Conservation (phyloP, 2,113 vertebrate genomes). For the Archilochus colubris region DNA sequence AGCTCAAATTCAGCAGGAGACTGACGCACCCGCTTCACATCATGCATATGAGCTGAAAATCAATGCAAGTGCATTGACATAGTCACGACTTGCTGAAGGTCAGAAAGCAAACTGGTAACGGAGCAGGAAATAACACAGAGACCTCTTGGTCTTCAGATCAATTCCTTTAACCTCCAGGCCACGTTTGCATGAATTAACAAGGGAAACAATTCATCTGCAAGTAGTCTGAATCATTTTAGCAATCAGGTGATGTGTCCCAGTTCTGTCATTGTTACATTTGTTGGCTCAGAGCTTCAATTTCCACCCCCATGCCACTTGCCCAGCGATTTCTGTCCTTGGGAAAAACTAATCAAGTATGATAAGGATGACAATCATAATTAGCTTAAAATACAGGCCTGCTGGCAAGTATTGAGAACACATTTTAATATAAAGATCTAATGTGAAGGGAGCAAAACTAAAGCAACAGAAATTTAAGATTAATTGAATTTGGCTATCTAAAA, state of each 20-base stretch:
- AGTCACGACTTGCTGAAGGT: conserved; percentile 14
- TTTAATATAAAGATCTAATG: background rate
- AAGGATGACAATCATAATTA: conserved; percentile 50
- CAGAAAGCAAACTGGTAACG: background rate
- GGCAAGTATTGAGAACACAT: background rate
- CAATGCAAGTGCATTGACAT: background rate
- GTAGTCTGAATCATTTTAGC: conserved; percentile 29
- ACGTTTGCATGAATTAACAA: background rate
- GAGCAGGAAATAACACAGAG: conserved; percentile 1
- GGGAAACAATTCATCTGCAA: conserved; percentile 52
- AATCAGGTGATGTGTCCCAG: conserved; percentile 22
- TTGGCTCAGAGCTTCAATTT: conserved; percentile 29
- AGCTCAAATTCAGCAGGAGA: background rate
- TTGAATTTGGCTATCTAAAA: conserved; percentile 24
- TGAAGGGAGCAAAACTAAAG: background rate
- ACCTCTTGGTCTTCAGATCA: conserved; percentile 11
- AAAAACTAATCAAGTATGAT: conserved; percentile 46
- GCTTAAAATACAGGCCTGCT: conserved; percentile 18
- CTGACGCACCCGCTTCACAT: background rate
- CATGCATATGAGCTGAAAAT: background rate
- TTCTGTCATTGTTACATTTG: conserved; percentile 23
- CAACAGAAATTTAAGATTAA: conserved; percentile 17
- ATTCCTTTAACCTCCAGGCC: conserved; percentile 29
- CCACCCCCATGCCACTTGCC: conserved; percentile 22
- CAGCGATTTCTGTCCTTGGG: conserved; percentile 43